These are phyloP conservation scores for Probosciger aterrimus DNA, from an alignment of 2,113 vertebrate genomes.

Conservation along the genomic window DNA sequence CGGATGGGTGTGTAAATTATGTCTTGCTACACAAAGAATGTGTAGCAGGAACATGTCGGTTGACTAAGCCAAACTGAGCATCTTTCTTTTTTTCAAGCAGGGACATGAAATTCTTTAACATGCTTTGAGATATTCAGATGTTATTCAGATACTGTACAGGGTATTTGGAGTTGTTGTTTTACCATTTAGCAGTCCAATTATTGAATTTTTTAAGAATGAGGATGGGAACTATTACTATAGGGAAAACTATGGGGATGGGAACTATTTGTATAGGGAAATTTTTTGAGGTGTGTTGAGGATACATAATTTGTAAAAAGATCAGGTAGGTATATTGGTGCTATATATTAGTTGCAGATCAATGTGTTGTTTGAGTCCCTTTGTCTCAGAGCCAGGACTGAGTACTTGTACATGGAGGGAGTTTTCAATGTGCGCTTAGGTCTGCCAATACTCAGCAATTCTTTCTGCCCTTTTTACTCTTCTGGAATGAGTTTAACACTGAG, in stretches of 20 bases:
- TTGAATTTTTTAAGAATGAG: neutral
- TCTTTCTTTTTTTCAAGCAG: neutral
- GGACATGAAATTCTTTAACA: neutral
- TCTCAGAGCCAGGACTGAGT: neutral
- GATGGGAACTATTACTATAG: neutral
- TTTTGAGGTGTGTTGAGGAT: neutral
- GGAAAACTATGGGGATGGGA: neutral
- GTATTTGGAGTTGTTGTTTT: neutral
- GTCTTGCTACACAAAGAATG: neutral
- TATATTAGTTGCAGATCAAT: neutral
- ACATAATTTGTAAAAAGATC: neutral
- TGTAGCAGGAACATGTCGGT: neutral
- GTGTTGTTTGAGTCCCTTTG: neutral
- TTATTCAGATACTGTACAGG: neutral
- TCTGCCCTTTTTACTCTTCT: neutral
- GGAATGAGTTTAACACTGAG: neutral
- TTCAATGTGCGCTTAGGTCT: neutral
- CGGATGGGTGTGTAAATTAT: neutral
- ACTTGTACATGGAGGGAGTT: neutral
- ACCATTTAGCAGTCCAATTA: neutral
- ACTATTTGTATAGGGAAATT: neutral
- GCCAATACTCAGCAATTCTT: neutral
- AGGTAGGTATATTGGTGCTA: neutral
- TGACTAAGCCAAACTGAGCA: neutral
- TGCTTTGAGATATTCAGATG: neutral